Evolutionary conservation across 2,113 vertebrate species (phyloP), one percentile per base, ranked within the genome.

Genomic region (Caretta caretta): DNA sequence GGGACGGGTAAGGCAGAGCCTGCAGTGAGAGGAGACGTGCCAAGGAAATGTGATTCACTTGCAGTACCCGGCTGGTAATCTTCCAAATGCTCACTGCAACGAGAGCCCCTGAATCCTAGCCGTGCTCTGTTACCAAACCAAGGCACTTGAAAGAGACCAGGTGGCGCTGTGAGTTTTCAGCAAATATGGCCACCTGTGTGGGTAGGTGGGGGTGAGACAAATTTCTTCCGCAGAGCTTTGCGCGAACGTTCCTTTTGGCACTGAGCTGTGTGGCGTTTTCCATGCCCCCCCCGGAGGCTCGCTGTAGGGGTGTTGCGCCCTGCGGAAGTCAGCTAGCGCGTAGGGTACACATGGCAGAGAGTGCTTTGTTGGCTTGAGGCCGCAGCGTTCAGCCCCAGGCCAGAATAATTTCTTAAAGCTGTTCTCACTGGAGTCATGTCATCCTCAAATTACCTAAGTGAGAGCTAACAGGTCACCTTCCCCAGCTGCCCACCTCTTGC

Each of bases 261-360:
- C 31, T 35, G 65, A 69, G 16, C 65, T 8, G n/a, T 17, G 65
- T 3, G 31, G 65, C 17, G 14, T 35, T 69, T 69, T 69, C 65
- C 31, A 7, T 13, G 31, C 31, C 54, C 56, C 56, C 38, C 62
- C 8, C 29, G 35, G 27, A 35, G 65, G 14, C 35, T 69, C 31
- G 3, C 31, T n/a, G 4, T 65, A 11, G 29, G 42, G 29, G 27
- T 69, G 69, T 29, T 62, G 6, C 1, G 25, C 53, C 0, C 48
- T 20, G 25, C 62, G 17, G 29, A 69, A n/a, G 11, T 2, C 17
- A 42, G 7, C 1, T 0, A 1, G 1, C 31, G 31, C 24, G 2
- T 38, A 76, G 38, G 38, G 19, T 6, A 17, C 20, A 4, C 19
- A 16, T 11, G n/a, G 3, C 4, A 50, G 48, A 16, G 42, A 51